Evolutionary conservation across 2,888 invertebrate genomes (phyloP), one percentile per base, ranked within the genome.

Genomic region (Apamea anceps): DNA sequence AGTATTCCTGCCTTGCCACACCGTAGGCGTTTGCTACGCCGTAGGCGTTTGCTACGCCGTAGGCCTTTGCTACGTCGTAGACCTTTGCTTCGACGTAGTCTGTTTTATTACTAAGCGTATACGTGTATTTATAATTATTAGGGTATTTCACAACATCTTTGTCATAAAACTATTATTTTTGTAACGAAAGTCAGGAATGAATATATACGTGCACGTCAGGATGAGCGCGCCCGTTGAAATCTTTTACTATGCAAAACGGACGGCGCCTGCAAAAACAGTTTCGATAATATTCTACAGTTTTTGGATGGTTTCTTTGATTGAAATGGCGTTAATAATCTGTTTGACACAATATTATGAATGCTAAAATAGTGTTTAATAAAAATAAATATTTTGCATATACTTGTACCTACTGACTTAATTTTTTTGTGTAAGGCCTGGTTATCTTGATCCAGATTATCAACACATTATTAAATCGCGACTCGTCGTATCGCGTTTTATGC

Each of bases 41-140:
- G 62, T 77, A 77, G 28, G 28, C 25, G 0, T 18, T n/a, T 18
- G 37, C 48, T 65, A 81, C 63, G 48, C n/a, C 48, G 62, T 77
- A 77, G 28, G 28, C 25, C 0, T 18, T 25, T 18, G 37, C 48
- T 65, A 81, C 63, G 48, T 3, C 42, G 81, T 65, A 65, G 63
- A 6, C 72, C 1, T 37, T 28, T 10, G 72, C 54, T 79, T 81
- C 57, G 65, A 15, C 45, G 54, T 81, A 54, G 62, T 21, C 32
- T 25, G n/a, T 48, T 76, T 62, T 21, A 60, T 48, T 62, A 15
- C 13, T 21, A 15, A n/a, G n/a, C 18, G 10, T 32, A 32, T 32
- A n/a, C 25, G 57, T 57, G 6, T 32, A n/a, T 48, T 48, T 45
- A 48, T 21, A 37, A 28, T 13, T 62, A 21, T 75, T 21, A 18